Percentiles rank a stretch among this genome's conserved stretches.
Evolutionary conservation across 1,140 invertebrate genomes (phyloP).

Genomic region (Prorops nasuta): DNA sequence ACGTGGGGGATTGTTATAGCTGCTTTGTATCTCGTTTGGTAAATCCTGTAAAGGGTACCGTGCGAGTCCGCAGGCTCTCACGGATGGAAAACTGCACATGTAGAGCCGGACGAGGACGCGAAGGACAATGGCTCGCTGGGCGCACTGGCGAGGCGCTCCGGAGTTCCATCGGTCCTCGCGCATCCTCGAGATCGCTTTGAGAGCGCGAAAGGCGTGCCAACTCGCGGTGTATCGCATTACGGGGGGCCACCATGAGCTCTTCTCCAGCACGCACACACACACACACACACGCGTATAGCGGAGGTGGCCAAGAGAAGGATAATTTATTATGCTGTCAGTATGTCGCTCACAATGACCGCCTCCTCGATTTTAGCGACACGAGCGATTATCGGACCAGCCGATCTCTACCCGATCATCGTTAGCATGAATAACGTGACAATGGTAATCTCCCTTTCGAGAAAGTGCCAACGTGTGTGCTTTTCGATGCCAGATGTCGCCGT

Average conservation of each 20-base stretch:
- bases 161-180: no score
- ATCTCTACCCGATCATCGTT: slow-evolving; percentile 53
- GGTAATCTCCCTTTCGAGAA: slow-evolving; percentile 45
- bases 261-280: not conserved
- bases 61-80: no score
- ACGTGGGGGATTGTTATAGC: no score
- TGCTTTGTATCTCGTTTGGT: no score
- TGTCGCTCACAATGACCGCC: slow-evolving; percentile 52
- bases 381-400: slow-evolving; percentile 44
- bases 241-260: no score
- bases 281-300: no score
- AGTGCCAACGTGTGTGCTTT: slow-evolving; percentile 33
- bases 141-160: no score
- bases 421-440: slow-evolving; percentile 54
- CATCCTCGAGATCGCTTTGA: slow-evolving; percentile 22
- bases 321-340: slow-evolving; percentile 56
- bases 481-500: slow-evolving; percentile 35
- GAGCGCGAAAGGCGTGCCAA: slow-evolving; percentile 11
- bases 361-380: slow-evolving; percentile 52
- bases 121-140: no score
- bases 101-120: no score
- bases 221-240: slow-evolving; percentile 25
- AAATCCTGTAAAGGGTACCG: no score
- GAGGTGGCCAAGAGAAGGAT: no score
- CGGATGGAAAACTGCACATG: no score